Conservation (phyloP, 2,797 vertebrate genomes). For the Anniella stebbinsi region DNA sequence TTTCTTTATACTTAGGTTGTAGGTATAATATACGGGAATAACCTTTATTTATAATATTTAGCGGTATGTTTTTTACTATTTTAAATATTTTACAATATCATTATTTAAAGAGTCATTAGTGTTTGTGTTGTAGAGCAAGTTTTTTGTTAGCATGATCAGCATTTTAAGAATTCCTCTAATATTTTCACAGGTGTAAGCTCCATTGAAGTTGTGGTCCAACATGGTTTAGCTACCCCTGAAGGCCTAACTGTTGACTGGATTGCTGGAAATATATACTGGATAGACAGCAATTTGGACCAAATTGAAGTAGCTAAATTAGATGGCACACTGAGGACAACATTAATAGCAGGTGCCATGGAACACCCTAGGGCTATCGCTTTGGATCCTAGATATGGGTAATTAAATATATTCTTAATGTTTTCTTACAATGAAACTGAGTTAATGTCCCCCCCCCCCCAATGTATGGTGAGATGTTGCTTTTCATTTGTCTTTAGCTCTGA, state of each 20-base stretch:
- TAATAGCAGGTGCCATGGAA: constrained; percentile 97
- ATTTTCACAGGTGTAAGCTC: constrained; percentile 87
- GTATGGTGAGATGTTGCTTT: neutral
- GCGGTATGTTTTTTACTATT: neutral
- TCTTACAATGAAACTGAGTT: neutral
- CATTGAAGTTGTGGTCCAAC: constrained; percentile 95
- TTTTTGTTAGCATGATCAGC: neutral
- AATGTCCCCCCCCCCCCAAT: accelerated
- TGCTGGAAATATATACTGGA: constrained; percentile 97
- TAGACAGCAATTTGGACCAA: constrained; percentile 98
- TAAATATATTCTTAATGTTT: neutral
- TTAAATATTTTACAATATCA: neutral
- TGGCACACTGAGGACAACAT: constrained; percentile 91
- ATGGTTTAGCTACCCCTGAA: constrained; percentile 96
- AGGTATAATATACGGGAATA: neutral
- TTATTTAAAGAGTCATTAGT: constrained; percentile 4
- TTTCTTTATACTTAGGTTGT: neutral
- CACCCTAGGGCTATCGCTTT: constrained; percentile 97
- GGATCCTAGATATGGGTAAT: constrained; percentile 95
- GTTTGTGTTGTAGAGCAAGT: neutral
- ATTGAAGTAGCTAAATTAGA: constrained; percentile 97
- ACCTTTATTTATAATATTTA: neutral
- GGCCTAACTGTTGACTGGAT: constrained; percentile 98
- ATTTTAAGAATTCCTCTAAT: constrained; percentile 13
- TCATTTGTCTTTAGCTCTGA: neutral